These are phyloP conservation scores for Alca torda DNA, from an alignment of 2,797 vertebrate species.

Conservation along the genomic window DNA sequence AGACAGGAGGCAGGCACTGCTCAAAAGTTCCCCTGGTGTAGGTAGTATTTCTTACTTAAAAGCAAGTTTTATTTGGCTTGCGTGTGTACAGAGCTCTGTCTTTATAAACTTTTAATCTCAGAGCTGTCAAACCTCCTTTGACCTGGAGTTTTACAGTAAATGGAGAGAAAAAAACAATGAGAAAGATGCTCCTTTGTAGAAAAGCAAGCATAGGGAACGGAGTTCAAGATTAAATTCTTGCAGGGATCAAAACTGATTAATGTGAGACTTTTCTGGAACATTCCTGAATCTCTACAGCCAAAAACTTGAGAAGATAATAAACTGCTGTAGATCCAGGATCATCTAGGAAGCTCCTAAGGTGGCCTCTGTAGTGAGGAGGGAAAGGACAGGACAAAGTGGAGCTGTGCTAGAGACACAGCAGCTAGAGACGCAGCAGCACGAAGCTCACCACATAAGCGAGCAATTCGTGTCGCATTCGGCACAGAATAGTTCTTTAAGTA, in stretches of 20 bases:
- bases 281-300: background rate
- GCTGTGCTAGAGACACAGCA: too few species aligned
- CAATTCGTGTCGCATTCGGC: background rate
- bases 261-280: background rate
- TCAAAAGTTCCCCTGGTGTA: background rate
- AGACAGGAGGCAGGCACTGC: background rate
- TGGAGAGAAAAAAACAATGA: background rate
- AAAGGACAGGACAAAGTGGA: background rate
- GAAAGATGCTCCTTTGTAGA: background rate
- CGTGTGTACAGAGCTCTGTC: background rate
- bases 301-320: background rate
- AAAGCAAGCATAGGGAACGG: background rate
- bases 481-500: background rate
- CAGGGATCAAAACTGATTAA: background rate
- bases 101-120: slow-evolving; percentile 30
- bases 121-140: slow-evolving; percentile 1
- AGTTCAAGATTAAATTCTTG: background rate
- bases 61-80: slow-evolving; percentile 24
- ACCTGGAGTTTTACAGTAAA: background rate
- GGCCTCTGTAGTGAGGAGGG: fast-evolving
- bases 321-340: background rate
- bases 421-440: fast-evolving
- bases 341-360: background rate
- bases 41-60: slow-evolving; percentile 37
- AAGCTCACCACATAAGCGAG: fast-evolving